Evolutionary conservation across 2,113 vertebrate species (phyloP).

Genomic region (Tyrannus savana): DNA sequence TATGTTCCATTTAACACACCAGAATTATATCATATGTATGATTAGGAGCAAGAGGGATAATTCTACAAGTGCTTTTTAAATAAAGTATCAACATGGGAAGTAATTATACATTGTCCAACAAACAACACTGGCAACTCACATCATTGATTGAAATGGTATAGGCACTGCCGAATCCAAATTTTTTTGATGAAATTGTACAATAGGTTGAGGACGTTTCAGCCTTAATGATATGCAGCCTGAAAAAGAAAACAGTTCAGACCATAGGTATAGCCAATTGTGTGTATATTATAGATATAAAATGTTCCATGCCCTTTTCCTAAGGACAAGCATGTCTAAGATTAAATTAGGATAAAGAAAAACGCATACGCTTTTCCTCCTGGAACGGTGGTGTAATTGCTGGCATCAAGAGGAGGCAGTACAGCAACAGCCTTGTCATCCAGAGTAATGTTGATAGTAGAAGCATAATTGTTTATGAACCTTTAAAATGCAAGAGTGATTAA

Average conservation of each 20-base stretch:
- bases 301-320: not conserved
- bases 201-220: fast-evolving
- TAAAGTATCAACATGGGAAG: not conserved
- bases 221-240: not conserved
- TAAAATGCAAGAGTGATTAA: slow-evolving; percentile 28
- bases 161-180: slow-evolving; percentile 83
- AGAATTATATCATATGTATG: not conserved
- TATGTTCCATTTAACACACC: not conserved
- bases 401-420: not conserved
- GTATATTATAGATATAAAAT: not conserved
- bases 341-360: not conserved
- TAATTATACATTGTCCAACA: not conserved
- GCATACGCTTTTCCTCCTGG: slow-evolving; percentile 76
- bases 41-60: not conserved
- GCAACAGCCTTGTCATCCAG: not conserved
- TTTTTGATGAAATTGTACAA: slow-evolving; percentile 30
- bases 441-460: slow-evolving; percentile 50
- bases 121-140: slow-evolving; percentile 57
- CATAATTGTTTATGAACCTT: slow-evolving; percentile 85
- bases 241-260: not conserved
- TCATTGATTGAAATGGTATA: slow-evolving; percentile 79
- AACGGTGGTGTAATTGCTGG: slow-evolving; percentile 72
- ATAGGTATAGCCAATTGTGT: not conserved
- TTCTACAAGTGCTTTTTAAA: not conserved
- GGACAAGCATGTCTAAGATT: not conserved